Conservation (phyloP, 2,113 vertebrate genomes). For the Pterophyllum scalare region DNA sequence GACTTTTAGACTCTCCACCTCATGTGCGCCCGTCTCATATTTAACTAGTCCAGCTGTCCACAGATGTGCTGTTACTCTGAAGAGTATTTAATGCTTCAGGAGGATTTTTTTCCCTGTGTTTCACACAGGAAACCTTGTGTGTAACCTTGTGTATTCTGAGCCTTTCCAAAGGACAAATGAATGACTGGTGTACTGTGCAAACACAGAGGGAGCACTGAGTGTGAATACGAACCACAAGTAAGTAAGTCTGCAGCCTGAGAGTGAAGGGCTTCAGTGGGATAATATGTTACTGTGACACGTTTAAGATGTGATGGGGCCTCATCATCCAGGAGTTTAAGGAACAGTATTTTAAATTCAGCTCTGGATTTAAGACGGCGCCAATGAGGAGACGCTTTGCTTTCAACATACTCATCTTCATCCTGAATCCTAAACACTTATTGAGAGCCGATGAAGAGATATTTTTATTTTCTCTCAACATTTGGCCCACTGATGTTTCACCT, state of each 20-base stretch:
- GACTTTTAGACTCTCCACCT: background rate
- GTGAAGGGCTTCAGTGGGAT: no score
- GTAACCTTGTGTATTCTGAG: background rate
- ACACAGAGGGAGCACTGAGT: no score
- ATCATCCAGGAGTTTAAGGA: no score
- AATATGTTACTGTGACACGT: background rate
- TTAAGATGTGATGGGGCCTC: background rate
- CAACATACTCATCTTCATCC: background rate
- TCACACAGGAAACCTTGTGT: background rate
- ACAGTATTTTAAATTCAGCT: no score
- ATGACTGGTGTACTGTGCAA: no score
- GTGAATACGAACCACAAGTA: no score
- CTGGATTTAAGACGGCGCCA: no score
- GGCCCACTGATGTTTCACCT: background rate
- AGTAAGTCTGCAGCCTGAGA: no score
- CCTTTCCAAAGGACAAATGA: background rate
- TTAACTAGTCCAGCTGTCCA: background rate
- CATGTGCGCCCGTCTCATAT: background rate
- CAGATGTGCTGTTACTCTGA: background rate
- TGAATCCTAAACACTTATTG: background rate
- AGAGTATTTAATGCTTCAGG: background rate
- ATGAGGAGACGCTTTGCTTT: no score
- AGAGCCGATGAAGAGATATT: background rate
- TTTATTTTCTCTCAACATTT: background rate
- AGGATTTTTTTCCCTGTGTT: background rate